A percentile compares a stretch with the other conserved stretches of the same genome.
Conservation (phyloP, 2,113 vertebrate species). For the Dendrocopos noguchii region DNA sequence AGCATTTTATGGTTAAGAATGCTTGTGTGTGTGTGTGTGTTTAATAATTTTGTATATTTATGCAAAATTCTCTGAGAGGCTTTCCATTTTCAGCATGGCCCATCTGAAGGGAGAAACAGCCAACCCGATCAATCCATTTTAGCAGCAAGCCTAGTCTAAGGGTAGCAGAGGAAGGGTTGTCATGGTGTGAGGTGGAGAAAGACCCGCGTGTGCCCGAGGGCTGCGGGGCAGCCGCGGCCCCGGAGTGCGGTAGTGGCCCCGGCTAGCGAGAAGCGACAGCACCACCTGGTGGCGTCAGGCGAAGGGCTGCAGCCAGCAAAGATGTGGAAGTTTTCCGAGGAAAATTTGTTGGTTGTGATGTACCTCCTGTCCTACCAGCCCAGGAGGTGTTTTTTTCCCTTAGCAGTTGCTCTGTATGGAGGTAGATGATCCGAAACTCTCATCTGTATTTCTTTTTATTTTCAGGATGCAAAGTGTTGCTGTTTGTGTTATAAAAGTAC, state of each 20-base stretch:
- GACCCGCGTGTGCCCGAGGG: fast-evolving
- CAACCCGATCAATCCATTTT: fast-evolving
- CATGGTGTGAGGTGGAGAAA: fast-evolving
- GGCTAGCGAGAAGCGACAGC: neutral
- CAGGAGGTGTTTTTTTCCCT: fast-evolving
- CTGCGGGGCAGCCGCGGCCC: fast-evolving
- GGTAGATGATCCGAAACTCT: neutral
- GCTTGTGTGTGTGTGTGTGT: neutral
- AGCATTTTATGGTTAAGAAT: fast-evolving
- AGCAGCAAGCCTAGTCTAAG: no score
- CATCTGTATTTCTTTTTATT: neutral
- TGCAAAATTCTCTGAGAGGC: neutral
- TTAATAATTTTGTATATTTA: neutral
- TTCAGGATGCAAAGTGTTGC: neutral
- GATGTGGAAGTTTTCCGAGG: fast-evolving
- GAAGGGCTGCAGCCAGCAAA: fast-evolving
- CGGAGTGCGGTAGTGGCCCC: no score
- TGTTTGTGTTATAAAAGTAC: neutral
- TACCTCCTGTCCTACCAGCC: fast-evolving
- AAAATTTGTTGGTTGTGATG: fast-evolving
- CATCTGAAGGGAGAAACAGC: fast-evolving
- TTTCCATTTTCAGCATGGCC: neutral
- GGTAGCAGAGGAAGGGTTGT: fast-evolving
- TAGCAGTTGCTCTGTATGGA: fast-evolving
- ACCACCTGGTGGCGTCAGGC: neutral